phyloP scores from a whole-genome alignment of 2,888 invertebrate genomes.

The Tenthredo livida region DNA sequence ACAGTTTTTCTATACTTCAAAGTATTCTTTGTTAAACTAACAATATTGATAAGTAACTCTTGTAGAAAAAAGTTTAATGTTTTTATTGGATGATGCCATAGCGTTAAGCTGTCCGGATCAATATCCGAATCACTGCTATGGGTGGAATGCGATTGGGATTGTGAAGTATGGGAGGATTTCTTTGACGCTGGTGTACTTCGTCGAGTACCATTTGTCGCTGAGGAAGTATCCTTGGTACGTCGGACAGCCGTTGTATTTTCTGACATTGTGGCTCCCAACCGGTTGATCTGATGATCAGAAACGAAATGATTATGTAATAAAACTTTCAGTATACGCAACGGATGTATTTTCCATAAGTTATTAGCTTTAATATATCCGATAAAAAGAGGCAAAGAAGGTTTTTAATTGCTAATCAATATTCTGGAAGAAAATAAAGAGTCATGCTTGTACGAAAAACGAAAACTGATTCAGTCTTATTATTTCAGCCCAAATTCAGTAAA shows the following conservation, averaged over 20 bases:
- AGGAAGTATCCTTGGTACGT: constrained; percentile 69
- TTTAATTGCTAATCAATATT: not conserved
- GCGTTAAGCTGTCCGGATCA: constrained; percentile 73
- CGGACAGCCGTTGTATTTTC: constrained; percentile 70
- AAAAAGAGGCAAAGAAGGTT: not conserved
- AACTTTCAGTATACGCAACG: not conserved
- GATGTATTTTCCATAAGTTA: not conserved
- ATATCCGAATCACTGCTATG: constrained; percentile 60
- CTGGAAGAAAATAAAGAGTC: not conserved
- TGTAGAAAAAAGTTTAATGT: constrained; percentile 75
- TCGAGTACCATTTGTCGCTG: constrained; percentile 67
- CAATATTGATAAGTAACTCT: constrained; percentile 73
- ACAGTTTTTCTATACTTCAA: constrained; percentile 72
- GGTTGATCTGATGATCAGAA: constrained; percentile 68
- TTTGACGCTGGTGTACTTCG: constrained; percentile 50
- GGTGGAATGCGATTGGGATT: constrained; percentile 34
- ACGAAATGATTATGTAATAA: constrained; percentile 42
- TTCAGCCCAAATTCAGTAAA: not conserved
- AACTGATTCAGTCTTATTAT: not conserved
- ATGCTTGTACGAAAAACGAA: constrained; percentile 22
- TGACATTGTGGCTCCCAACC: constrained; percentile 70
- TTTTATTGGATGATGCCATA: constrained; percentile 75
- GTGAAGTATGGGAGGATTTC: constrained; percentile 42
- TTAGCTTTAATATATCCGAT: not conserved
- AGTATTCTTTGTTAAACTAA: constrained; percentile 72